Evolutionary conservation across 2,113 vertebrate genomes (phyloP).

Genomic region (Nibea coibor): DNA sequence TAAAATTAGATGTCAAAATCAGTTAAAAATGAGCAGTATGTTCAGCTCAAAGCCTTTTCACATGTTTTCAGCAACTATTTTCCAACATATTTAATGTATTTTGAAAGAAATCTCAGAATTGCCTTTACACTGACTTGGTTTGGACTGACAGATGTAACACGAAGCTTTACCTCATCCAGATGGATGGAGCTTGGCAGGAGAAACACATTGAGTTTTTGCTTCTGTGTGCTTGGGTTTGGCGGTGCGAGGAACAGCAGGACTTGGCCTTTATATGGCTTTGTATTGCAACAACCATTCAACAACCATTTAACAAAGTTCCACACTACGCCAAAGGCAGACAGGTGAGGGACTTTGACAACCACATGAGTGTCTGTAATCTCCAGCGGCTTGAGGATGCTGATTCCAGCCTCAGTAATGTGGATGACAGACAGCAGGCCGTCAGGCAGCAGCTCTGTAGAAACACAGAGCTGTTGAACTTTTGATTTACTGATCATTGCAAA

Average conservation of each 20-base stretch:
- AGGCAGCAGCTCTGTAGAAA: neutral
- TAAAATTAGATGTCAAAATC: no score
- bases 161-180: neutral
- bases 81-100: no score
- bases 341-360: neutral
- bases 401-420: neutral
- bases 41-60: no score
- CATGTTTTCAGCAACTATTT: no score
- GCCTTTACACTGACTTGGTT: no score
- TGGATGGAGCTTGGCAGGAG: neutral
- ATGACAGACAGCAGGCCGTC: slow-evolving; percentile 17
- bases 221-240: neutral
- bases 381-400: slow-evolving; percentile 14
- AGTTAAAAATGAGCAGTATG: no score
- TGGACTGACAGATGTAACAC: neutral
- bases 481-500: no score
- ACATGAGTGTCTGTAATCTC: slow-evolving; percentile 21
- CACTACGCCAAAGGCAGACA: slow-evolving; percentile 3
- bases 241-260: neutral
- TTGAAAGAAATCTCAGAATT: no score
- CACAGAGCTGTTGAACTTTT: neutral
- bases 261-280: neutral
- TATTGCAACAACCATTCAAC: neutral
- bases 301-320: neutral
- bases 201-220: neutral